Conservation (phyloP, 2,113 vertebrate genomes). For the Ursus arctos region DNA sequence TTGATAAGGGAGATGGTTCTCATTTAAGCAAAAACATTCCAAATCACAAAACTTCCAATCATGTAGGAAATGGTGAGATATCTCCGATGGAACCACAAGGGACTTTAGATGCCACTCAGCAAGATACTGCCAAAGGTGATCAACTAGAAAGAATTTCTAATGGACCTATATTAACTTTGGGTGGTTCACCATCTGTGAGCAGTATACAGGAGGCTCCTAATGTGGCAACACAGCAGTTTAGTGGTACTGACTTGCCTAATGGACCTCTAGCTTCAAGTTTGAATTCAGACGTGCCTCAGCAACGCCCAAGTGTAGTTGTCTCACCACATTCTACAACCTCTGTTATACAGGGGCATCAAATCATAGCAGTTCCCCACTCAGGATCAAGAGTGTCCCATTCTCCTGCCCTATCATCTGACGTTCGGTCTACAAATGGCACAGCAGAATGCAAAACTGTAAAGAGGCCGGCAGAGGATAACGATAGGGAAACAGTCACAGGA, state of each 20-base stretch:
- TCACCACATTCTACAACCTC: conserved; percentile 91
- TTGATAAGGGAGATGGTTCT: conserved; percentile 95
- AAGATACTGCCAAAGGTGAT: conserved; percentile 99
- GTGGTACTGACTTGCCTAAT: conserved; percentile 95
- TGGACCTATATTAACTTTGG: conserved; percentile 93
- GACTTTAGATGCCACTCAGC: conserved; percentile 92
- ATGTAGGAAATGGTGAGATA: conserved; percentile 98
- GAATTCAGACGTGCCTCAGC: conserved; percentile 94
- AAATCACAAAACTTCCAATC: conserved; percentile 99
- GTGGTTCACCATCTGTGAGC: conserved; percentile 89
- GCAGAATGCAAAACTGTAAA: conserved; percentile 95
- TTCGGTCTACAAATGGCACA: conserved; percentile 94
- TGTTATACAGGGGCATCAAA: conserved; percentile 93
- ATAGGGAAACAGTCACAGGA: conserved; percentile 92
- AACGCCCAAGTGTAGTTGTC: conserved; percentile 94
- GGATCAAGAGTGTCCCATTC: conserved; percentile 89
- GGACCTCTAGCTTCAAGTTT: conserved; percentile 95
- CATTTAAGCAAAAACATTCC: conserved; percentile 99
- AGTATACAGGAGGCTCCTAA: conserved; percentile 89
- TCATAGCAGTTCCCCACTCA: conserved; percentile 90
- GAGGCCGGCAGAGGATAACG: conserved; percentile 95
- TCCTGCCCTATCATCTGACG: conserved; percentile 87
- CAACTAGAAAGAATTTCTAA: conserved; percentile 96
- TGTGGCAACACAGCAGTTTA: conserved; percentile 90
- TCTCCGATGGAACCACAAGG: conserved; percentile 92